phyloP scores from a whole-genome alignment of 2,888 invertebrate species.

The Microchrysa polita region DNA sequence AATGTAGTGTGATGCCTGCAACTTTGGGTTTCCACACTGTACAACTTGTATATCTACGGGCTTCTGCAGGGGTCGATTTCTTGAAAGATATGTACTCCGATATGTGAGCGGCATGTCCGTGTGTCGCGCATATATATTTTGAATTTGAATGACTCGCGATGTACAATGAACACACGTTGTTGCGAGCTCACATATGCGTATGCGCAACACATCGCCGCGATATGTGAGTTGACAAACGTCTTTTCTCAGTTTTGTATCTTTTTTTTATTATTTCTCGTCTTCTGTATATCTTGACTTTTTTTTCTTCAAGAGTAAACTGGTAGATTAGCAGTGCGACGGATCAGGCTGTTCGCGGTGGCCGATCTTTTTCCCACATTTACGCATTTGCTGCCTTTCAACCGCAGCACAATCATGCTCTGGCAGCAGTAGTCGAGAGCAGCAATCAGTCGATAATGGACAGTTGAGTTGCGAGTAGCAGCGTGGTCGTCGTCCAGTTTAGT shows the following conservation, averaged over 20 bases:
- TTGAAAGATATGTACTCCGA: neutral
- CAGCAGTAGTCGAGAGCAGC: neutral
- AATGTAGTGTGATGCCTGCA: neutral
- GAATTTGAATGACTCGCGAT: too few species aligned
- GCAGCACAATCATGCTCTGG: conserved; percentile 13
- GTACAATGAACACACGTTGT: conserved; percentile 7
- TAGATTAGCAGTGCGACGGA: conserved; percentile 32
- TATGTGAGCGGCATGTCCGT: neutral
- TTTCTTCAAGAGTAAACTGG: conserved; percentile 26
- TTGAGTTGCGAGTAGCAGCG: conserved; percentile 28
- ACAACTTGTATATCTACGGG: too few species aligned
- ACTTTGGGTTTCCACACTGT: conserved; percentile 27
- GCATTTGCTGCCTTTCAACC: conserved; percentile 38
- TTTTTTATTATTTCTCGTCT: conserved; percentile 9
- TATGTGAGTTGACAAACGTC: conserved; percentile 40
- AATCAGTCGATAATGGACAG: conserved; percentile 34
- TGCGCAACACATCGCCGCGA: conserved; percentile 31
- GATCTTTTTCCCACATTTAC: conserved; percentile 37
- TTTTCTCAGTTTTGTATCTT: conserved; percentile 5
- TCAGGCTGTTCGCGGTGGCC: conserved; percentile 35
- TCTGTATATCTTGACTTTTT: conserved; percentile 16
- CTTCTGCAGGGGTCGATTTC: conserved; percentile 30
- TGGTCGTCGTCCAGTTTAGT: too few species aligned
- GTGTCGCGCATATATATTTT: neutral
- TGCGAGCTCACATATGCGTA: conserved; percentile 37